Evolutionary conservation across 2,113 vertebrate species (phyloP), one percentile per base, ranked within the genome.

Genomic region (Clarias macrocephalus): DNA sequence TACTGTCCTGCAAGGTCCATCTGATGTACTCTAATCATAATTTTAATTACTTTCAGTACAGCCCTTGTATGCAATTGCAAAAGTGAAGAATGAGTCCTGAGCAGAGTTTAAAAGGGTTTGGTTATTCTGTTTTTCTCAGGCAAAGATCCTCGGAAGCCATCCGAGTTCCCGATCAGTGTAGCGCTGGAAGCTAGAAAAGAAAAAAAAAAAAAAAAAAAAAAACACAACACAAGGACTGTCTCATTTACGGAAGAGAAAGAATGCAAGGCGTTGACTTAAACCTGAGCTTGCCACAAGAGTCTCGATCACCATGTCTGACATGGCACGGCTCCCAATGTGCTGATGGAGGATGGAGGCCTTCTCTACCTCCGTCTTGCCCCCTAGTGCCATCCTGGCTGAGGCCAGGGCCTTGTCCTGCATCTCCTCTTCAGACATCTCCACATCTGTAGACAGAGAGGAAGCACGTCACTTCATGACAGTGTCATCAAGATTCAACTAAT

Each of bases 221-320:
- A 8, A n/a, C 6, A 21, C 6, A 19, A 18, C 8, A 42, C 42
- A 42, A 42, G 42, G 42, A 42, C 42, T 63, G 21, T 76, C 1
- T 57, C 1, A 6, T 60, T 54, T 28, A 48, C n/a, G 16, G 18
- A 76, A 52, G 7, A 11, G 2, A 11, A 1, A 0, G 0, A 80
- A 11, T 10, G 15, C 19, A n/a, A 5, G 9, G 75, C 11, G n/a
- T 33, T 33, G 16, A 25, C 68, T 16, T 82, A n/a, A 82, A 96
- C 97, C 97, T 96, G 96, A 33, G 59, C 88, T 92, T 59, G 95
- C 94, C 85, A 95, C 95, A 85, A 99, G 95, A 5, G 97, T 99
- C 90, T 99, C 98, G 83, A 99, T 99, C n/a, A 99, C 97, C 95
- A 99, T 94, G 89, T 99, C 97, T 1, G 96, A 97, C 97, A 99